phyloP scores from a whole-genome alignment of 2,797 vertebrate species.

The Molossus molossus region DNA sequence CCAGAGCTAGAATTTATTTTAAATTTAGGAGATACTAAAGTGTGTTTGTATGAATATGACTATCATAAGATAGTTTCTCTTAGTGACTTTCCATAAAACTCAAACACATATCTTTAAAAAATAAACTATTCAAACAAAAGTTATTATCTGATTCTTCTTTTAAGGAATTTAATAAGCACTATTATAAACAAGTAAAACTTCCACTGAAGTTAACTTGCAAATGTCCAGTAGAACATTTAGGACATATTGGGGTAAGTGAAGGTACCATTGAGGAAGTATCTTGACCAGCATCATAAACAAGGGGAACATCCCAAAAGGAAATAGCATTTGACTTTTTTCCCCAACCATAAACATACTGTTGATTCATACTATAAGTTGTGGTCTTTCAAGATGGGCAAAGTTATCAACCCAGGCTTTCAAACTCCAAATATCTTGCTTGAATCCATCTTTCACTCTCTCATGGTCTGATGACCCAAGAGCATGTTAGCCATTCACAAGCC shows the following conservation, averaged over 20 bases:
- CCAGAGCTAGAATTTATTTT: background rate
- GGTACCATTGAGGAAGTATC: background rate
- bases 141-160: background rate
- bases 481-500: background rate
- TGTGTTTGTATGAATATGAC: background rate
- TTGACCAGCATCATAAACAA: background rate
- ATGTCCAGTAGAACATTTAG: background rate
- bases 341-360: background rate
- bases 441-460: background rate
- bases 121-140: background rate
- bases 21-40: background rate
- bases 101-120: background rate
- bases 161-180: constrained; percentile 9
- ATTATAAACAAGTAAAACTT: background rate
- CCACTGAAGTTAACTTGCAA: background rate
- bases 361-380: background rate
- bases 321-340: background rate
- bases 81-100: background rate
- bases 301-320: background rate
- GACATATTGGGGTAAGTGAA: background rate
- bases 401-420: background rate
- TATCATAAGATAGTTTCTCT: background rate
- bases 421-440: background rate
- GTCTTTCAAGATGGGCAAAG: background rate
- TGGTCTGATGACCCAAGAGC: background rate